Evolutionary conservation across 2,113 vertebrate genomes (phyloP).

Genomic region (Suricata suricatta): DNA sequence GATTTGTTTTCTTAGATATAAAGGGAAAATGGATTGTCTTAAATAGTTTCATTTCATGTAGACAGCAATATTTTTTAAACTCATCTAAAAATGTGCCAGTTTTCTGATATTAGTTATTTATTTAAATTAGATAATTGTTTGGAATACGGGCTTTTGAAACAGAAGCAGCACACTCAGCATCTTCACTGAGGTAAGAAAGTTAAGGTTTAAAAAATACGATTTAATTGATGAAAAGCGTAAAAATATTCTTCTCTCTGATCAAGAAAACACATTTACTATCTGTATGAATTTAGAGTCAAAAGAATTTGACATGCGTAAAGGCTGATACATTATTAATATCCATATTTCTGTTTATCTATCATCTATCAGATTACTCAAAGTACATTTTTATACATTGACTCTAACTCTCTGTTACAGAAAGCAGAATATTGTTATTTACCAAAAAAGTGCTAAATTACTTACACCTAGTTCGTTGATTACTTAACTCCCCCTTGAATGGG

Average conservation of each 20-base stretch:
- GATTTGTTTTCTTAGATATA: constrained; percentile 11
- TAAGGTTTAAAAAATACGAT: neutral
- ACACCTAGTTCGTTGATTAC: neutral
- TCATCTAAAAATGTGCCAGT: neutral
- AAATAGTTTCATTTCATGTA: neutral
- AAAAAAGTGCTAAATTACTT: neutral
- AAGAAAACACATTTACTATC: neutral
- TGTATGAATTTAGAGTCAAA: neutral
- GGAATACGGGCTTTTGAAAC: neutral
- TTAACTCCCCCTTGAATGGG: neutral
- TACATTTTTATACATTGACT: neutral
- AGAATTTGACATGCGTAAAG: neutral
- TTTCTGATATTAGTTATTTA: neutral
- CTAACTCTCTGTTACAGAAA: neutral
- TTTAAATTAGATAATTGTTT: constrained; percentile 39
- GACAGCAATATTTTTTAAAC: neutral
- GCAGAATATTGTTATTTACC: neutral
- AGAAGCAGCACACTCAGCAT: neutral
- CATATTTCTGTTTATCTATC: neutral
- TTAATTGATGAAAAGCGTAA: neutral
- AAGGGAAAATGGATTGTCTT: neutral
- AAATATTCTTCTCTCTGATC: neutral
- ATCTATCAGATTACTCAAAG: neutral
- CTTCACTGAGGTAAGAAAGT: neutral
- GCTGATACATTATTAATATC: neutral